Base-by-base conservation (phyloP, 1,140 invertebrate genomes). In the Cecropterus lyciades region DNA sequence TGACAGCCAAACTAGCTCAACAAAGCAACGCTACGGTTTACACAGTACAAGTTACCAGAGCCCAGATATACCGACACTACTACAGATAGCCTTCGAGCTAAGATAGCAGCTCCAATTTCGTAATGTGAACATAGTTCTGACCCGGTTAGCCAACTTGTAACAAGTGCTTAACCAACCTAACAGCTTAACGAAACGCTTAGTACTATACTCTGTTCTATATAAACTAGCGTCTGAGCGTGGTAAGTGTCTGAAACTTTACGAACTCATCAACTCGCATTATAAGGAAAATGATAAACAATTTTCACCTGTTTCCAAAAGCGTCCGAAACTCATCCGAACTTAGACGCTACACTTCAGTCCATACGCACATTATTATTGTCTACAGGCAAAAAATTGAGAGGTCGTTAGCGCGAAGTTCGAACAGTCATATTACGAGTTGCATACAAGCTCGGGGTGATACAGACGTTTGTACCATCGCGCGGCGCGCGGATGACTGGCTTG, bases 401-500 rank as follows among this genome's bases (percentile, higher is more conserved):
- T n/a, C n/a, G n/a, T n/a, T n/a, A n/a, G 20, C 3, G 24, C 27
- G 45, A 62, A 62, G 45, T 62, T 62, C 15, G 27, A 49, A 62
- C 11, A 33, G 43, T 59, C 14, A 46, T 40, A 37, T 59, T 27
- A 59, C 55, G 55, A 48, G 45, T 48, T 48, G 45, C 48, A 51
- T 30, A 51, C 20, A 0, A 51, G 20, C 30, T 51, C 8, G n/a
- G n/a, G n/a, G 49, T 9, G 17, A 42, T 27, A 15, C 40, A 60
- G 33, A 67, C 76, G 72, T 79, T 72, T 70, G 24, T 16, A 55
- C 30, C 30, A 57, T 49, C 69, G 68, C 80, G 79, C 79, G 80
- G 60, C 79, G 73, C 80, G 85, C 81, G 82, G 74, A 65, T 53
- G 69, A 89, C 87, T 89, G 80, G 56, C 69, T 64, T 51, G 62